Evolutionary conservation across 2,888 invertebrate species (phyloP).

Genomic region (Apamea epomidion): DNA sequence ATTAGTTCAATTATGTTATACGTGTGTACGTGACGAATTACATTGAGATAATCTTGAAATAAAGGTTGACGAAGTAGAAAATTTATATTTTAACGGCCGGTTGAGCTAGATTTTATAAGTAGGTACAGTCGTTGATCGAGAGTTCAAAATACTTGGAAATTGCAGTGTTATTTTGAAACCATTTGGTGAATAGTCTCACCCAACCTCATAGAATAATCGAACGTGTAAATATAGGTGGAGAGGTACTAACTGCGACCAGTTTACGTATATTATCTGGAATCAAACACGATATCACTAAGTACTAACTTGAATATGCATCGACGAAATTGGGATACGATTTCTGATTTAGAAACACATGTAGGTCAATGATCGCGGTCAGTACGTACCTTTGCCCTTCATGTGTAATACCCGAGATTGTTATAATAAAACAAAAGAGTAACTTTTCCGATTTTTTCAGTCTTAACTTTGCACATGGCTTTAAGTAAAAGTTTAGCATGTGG

Average conservation of each 20-base stretch:
- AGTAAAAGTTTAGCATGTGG: constrained; percentile 83
- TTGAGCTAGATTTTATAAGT: constrained; percentile 6
- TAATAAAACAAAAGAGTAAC: constrained; percentile 42
- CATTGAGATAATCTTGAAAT: constrained; percentile 12
- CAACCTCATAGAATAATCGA: neutral
- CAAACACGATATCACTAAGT: neutral
- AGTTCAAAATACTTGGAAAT: neutral
- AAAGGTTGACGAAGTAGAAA: constrained; percentile 9
- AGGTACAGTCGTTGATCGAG: neutral
- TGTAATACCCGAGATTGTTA: constrained; percentile 22
- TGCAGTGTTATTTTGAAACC: neutral
- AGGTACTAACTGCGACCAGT: neutral
- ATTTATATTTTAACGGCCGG: neutral
- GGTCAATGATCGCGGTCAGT: neutral
- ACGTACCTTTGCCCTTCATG: constrained; percentile 6
- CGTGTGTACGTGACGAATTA: constrained; percentile 51
- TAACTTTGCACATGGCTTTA: constrained; percentile 80
- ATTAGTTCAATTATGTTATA: constrained; percentile 52
- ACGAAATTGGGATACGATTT: neutral
- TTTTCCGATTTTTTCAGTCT: constrained; percentile 61
- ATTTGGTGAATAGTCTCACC: too few relatives aligned
- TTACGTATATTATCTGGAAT: neutral
- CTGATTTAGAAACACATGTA: neutral
- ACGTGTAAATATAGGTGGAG: neutral
- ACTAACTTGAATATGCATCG: neutral